Conservation (phyloP, 2,113 vertebrate genomes). For the Chaetodon auriga region DNA sequence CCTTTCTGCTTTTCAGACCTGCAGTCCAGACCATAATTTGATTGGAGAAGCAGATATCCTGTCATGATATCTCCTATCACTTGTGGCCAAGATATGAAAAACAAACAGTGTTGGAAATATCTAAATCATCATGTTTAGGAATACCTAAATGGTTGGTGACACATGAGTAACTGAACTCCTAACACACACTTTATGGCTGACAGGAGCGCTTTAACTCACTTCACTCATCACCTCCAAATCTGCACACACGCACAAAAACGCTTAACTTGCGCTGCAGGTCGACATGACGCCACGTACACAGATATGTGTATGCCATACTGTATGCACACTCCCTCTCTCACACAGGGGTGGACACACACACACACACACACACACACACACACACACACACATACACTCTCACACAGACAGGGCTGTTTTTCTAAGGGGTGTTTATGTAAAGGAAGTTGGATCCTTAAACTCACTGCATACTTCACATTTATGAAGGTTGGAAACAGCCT, state of each 20-base stretch:
- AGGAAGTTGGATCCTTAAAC: constrained; percentile 76
- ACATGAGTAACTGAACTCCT: constrained; percentile 7
- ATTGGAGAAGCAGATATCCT: background rate
- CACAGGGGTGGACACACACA: constrained; percentile 22
- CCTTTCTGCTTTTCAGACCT: background rate
- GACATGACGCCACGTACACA: constrained; percentile 22
- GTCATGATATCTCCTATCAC: background rate
- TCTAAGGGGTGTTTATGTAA: constrained; percentile 80
- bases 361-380: constrained; percentile 24
- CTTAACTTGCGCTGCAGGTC: constrained; percentile 6
- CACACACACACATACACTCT: constrained; percentile 22
- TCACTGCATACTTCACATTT: constrained; percentile 79
- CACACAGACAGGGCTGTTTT: constrained; percentile 69
- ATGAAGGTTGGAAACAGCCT: constrained; percentile 71
- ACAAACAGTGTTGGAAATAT: constrained; percentile 6
- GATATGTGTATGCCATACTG: constrained; percentile 22
- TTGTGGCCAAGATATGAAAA: background rate
- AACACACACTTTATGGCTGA: constrained; percentile 33
- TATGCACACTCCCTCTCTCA: constrained; percentile 16
- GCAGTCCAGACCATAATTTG: background rate
- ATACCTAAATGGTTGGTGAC: constrained; percentile 16
- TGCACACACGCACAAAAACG: constrained; percentile 6
- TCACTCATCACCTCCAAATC: constrained; percentile 46
- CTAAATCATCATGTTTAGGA: background rate
- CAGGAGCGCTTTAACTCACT: constrained; percentile 34